Evolutionary conservation across 2,113 vertebrate species (phyloP).

Genomic region (Phrynosoma blainvillii): DNA sequence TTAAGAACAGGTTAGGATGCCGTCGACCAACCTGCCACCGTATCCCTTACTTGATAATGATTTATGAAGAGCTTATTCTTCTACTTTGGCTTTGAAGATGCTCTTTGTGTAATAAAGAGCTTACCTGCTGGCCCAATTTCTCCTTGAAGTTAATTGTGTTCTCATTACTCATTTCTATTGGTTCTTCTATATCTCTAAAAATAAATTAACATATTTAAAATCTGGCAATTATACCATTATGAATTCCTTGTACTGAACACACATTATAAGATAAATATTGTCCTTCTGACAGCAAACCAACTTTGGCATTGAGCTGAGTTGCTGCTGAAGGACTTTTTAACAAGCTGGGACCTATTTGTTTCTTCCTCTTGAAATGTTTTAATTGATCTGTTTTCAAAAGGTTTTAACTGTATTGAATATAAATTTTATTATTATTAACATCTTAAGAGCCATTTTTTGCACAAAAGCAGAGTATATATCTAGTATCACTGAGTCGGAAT

Average conservation of each 20-base stretch:
- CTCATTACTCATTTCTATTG: neutral
- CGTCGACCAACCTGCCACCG: neutral
- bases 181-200: slow-evolving; percentile 57
- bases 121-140: slow-evolving; percentile 55
- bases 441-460: too few species aligned
- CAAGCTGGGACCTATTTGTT: too few species aligned
- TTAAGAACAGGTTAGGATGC: neutral
- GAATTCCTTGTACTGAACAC: neutral
- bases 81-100: neutral
- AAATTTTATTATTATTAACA: too few species aligned
- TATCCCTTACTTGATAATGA: neutral
- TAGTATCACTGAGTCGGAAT: too few species aligned
- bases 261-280: neutral
- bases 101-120: neutral
- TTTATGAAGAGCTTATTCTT: neutral
- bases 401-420: too few species aligned
- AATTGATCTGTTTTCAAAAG: too few species aligned
- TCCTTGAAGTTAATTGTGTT: neutral
- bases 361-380: too few species aligned
- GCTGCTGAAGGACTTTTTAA: too few species aligned
- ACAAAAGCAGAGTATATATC: too few species aligned
- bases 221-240: neutral
- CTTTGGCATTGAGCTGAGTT: neutral
- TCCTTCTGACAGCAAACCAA: neutral
- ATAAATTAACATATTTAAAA: neutral